Evolutionary conservation across 2,113 vertebrate genomes (phyloP).

Genomic region (Phoenicopterus ruber): DNA sequence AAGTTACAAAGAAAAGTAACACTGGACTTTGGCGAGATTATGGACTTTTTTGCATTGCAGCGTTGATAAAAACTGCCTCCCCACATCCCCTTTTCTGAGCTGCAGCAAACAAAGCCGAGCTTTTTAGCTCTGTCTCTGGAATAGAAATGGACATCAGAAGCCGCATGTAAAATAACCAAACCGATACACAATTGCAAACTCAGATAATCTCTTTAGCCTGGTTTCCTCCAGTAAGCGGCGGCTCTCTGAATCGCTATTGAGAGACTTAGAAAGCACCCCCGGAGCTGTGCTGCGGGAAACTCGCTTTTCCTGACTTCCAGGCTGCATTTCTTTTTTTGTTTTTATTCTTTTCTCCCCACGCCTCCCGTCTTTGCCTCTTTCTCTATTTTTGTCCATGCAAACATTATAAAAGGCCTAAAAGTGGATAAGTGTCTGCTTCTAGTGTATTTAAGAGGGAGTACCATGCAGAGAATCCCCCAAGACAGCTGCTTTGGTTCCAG

Average conservation of each 20-base stretch:
- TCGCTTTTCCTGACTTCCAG: slow-evolving; percentile 51
- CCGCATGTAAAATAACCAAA: slow-evolving; percentile 61
- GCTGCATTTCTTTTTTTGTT: slow-evolving; percentile 18
- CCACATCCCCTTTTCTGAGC: background rate
- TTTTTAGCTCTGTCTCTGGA: slow-evolving; percentile 44
- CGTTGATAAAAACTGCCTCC: background rate
- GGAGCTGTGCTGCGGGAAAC: slow-evolving; percentile 55
- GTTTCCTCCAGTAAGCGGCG: background rate
- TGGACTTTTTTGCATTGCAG: background rate
- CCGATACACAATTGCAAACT: slow-evolving; percentile 48
- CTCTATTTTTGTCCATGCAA: slow-evolving; percentile 57
- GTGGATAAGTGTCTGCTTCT: slow-evolving; percentile 65
- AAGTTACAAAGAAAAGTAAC: background rate
- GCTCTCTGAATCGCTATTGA: slow-evolving; percentile 41
- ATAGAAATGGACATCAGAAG: slow-evolving; percentile 61
- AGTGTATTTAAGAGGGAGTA: slow-evolving; percentile 51
- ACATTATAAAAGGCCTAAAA: slow-evolving; percentile 64
- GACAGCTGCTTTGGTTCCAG: slow-evolving; percentile 69
- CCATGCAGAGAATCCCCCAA: slow-evolving; percentile 64
- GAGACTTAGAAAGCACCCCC: slow-evolving; percentile 55
- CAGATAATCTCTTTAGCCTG: slow-evolving; percentile 65
- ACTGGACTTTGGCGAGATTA: background rate
- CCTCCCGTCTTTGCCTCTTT: slow-evolving; percentile 37
- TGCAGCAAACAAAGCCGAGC: slow-evolving; percentile 28
- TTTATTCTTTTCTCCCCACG: slow-evolving; percentile 49